These are phyloP conservation scores for Anisognathus igniventris DNA, from an alignment of 2,797 vertebrate species.

Conservation along the genomic window DNA sequence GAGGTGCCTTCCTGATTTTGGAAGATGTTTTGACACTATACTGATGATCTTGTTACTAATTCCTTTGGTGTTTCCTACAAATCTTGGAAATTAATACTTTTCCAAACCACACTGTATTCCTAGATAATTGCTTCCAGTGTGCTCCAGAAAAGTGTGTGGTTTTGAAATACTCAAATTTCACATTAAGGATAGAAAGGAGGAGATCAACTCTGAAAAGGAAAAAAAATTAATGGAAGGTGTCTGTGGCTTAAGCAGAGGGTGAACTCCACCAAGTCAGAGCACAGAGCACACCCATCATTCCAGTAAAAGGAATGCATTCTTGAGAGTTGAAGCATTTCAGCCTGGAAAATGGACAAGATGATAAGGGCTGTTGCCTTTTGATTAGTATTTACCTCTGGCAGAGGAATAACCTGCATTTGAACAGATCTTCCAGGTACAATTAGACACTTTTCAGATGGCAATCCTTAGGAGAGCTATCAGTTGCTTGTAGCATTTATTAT, in stretches of 20 bases:
- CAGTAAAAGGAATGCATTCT: neutral
- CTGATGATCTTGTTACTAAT: neutral
- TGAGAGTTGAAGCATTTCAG: constrained; percentile 10
- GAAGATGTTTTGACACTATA: neutral
- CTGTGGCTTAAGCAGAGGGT: neutral
- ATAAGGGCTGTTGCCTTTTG: neutral
- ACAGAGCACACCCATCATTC: neutral
- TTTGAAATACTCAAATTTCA: neutral
- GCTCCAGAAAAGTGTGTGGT: neutral
- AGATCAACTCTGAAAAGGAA: neutral
- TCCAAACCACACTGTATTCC: neutral
- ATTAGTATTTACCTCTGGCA: neutral
- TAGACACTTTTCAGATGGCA: neutral
- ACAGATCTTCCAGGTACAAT: neutral
- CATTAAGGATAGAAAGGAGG: neutral
- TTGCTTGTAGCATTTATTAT: neutral
- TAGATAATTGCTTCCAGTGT: neutral
- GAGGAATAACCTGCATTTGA: neutral
- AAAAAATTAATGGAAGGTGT: neutral
- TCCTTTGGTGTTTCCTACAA: neutral
- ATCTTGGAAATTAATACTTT: neutral
- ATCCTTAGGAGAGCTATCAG: neutral
- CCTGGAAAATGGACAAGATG: neutral
- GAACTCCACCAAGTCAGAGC: neutral
- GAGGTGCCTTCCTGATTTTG: neutral